Base-by-base conservation (phyloP, 2,797 vertebrate species). In the Hipposideros larvatus region DNA sequence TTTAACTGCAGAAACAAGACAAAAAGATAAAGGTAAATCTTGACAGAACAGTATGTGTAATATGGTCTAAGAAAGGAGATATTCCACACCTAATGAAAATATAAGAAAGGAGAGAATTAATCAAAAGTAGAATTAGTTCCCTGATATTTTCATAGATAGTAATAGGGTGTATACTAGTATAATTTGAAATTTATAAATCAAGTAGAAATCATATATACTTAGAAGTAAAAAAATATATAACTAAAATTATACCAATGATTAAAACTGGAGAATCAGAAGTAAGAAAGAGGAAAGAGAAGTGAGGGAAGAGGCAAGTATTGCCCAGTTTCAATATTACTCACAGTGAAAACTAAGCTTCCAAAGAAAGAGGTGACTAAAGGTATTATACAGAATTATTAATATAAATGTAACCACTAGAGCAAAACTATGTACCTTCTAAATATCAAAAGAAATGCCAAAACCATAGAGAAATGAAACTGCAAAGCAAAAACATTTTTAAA, bases 241-340 rank as follows among this genome's bases (percentile, higher is more conserved):
- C 46, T 78, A 89, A 94, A 92, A 93, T 68, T 74, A 77, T 21
- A 31, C 14, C 9, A 71, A 4, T 95, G 37, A 51, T 93, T 93
- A 93, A 91, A 95, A 78, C 11, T 66, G 9, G 37, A 87, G 70
- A 78, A 78, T 55, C 21, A 87, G 21, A 75, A 87, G n/a, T 8
- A 74, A 9, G 10, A 55, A 53, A 86, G 19, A 85, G 89, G 34
- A 65, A 53, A 85, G 57, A 61, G 10, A 61, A 83, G 10, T 5
- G 18, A 43, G 7, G 16, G 75, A 74, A 86, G 21, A 59, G 70
- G 21, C 7, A 87, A 28, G 1, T 43, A 66, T 55, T 88, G 24
- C 14, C 37, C 55, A 65, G 70, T 94, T 83, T 86, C 70, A 89
- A 5, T 57, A 57, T 70, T 79, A 41, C 10, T 78, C 16, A 66